phyloP scores from a whole-genome alignment of 2,113 vertebrate genomes.

The Girardinichthys multiradiatus region DNA sequence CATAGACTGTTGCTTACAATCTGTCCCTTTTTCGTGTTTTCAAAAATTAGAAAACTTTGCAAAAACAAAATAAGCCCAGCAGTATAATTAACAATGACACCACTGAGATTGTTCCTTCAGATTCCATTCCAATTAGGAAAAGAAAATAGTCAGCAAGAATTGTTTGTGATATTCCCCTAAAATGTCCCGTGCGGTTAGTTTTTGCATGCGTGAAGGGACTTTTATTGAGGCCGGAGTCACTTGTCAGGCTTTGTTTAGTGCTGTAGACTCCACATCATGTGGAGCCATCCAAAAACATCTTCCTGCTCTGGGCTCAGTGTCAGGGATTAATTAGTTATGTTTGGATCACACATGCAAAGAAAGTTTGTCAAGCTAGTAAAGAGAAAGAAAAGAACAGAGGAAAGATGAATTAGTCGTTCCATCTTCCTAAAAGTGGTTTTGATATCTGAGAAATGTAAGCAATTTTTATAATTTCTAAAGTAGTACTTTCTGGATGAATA shows the following conservation, averaged over 20 bases:
- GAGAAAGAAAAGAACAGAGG: conserved; percentile 4
- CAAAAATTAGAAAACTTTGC: conserved; percentile 34
- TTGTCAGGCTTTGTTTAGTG: conserved; percentile 60
- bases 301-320: conserved; percentile 23
- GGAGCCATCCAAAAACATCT: conserved; percentile 33
- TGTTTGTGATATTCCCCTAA: conserved; percentile 49
- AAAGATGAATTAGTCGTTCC: conserved; percentile 34
- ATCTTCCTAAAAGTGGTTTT: conserved; percentile 32
- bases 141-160: conserved; percentile 66
- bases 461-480: conserved; percentile 23
- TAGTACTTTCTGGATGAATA: conserved; percentile 10
- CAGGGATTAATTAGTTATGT: conserved; percentile 71
- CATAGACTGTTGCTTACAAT: conserved; percentile 47
- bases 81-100: conserved; percentile 71
- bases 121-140: conserved; percentile 66
- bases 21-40: conserved; percentile 55
- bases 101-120: conserved; percentile 54
- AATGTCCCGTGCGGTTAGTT: conserved; percentile 41
- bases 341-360: conserved; percentile 35
- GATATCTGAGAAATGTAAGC: conserved; percentile 29
- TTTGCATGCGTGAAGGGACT: conserved; percentile 12
- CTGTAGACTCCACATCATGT: conserved; percentile 41
- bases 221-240: conserved; percentile 43
- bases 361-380: conserved; percentile 20
- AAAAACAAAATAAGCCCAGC: conserved; percentile 38